These are phyloP conservation scores for Pammene aurita DNA, from an alignment of 2,888 invertebrate genomes.

Conservation along the genomic window DNA sequence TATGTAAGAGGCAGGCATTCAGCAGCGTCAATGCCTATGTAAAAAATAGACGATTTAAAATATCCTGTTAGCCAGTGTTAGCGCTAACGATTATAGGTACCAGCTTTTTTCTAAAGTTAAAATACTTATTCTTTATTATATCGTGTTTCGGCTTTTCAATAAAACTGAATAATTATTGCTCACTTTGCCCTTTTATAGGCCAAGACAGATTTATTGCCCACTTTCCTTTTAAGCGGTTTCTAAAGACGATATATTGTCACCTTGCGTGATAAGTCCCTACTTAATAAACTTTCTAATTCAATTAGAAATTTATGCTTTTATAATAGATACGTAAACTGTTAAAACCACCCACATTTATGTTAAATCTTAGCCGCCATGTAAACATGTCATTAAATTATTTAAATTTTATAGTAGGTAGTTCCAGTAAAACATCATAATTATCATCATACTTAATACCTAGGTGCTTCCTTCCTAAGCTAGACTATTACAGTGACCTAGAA, in stretches of 20 bases:
- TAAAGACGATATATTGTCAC: conserved; percentile 34
- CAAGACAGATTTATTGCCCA: conserved; percentile 29
- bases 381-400: background rate
- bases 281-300: conserved; percentile 34
- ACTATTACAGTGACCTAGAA: conserved; percentile 62
- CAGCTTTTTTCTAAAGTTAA: background rate
- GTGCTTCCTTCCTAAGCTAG: conserved; percentile 38
- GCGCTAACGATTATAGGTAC: background rate
- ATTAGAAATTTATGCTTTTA: conserved; percentile 27
- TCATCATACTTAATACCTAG: background rate
- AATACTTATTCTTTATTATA: conserved; percentile 1
- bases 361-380: background rate
- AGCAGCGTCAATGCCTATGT: too few species aligned
- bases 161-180: conserved; percentile 27
- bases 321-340: background rate
- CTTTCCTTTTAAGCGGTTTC: conserved; percentile 32
- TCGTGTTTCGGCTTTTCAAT: conserved; percentile 12
- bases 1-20: too few species aligned
- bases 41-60: too few species aligned
- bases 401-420: background rate
- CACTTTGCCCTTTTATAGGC: conserved; percentile 34
- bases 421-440: background rate
- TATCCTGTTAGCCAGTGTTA: too few species aligned
- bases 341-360: conserved; percentile 6
- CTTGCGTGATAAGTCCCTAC: conserved; percentile 23